These are phyloP conservation scores for Rhinolophus ferrumequinum DNA, from an alignment of 2,113 vertebrate species.

Conservation along the genomic window DNA sequence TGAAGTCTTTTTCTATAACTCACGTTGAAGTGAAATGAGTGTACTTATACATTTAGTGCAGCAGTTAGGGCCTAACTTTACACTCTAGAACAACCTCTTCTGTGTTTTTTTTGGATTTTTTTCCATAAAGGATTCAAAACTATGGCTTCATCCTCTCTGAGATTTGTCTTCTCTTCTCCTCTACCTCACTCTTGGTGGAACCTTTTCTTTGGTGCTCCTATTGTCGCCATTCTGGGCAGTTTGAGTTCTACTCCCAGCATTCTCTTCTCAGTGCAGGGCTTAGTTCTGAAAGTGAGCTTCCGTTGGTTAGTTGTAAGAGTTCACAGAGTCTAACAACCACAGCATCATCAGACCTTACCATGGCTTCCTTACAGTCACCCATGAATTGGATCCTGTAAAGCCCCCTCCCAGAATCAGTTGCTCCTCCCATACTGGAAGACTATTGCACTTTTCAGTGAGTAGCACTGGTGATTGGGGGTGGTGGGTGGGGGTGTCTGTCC, in stretches of 20 bases:
- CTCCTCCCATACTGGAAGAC: not conserved
- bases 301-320: not conserved
- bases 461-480: not conserved
- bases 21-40: not conserved
- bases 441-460: not conserved
- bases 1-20: not conserved
- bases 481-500: no score
- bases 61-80: not conserved
- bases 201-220: not conserved
- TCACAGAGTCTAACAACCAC: not conserved
- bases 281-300: not conserved
- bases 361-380: not conserved
- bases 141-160: not conserved
- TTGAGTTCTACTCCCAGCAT: not conserved
- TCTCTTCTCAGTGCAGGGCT: not conserved
- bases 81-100: not conserved
- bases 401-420: not conserved
- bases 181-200: not conserved
- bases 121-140: not conserved
- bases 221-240: not conserved
- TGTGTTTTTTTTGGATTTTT: not conserved
- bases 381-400: not conserved
- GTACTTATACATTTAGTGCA: not conserved
- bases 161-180: not conserved
- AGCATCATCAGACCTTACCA: not conserved